Percentiles rank a stretch among this genome's conserved stretches.
Evolutionary conservation across 2,113 vertebrate genomes (phyloP).

Genomic region (Pseudorectes ferrugineus): DNA sequence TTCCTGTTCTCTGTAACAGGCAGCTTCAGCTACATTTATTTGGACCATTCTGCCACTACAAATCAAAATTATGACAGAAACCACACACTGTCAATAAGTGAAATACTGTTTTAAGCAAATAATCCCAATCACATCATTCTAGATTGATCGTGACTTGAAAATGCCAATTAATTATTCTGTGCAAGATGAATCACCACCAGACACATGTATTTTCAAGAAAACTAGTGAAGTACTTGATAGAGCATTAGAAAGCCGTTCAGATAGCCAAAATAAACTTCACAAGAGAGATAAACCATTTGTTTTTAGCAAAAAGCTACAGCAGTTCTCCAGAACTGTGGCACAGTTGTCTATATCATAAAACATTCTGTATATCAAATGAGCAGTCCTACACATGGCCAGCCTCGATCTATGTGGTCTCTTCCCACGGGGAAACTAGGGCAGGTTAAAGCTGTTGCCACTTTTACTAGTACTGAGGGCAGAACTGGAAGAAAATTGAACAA

Average conservation of each 20-base stretch:
- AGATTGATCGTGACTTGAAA: slow-evolving; percentile 51
- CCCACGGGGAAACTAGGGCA: background rate
- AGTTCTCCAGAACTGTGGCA: background rate
- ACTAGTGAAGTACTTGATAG: background rate
- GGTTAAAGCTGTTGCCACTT: background rate
- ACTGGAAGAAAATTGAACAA: background rate
- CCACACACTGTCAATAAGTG: background rate
- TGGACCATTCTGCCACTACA: background rate
- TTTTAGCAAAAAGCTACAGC: background rate
- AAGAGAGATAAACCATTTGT: background rate
- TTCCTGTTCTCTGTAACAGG: background rate
- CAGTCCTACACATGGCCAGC: background rate
- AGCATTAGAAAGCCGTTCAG: background rate
- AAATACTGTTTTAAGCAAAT: slow-evolving; percentile 48
- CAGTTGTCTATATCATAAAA: background rate
- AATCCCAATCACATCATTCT: slow-evolving; percentile 29
- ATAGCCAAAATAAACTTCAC: background rate
- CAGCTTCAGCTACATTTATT: background rate
- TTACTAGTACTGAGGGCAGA: background rate
- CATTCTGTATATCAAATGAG: background rate
- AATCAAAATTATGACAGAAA: slow-evolving; percentile 33
- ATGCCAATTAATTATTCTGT: slow-evolving; percentile 48
- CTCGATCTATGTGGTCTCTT: accelerated
- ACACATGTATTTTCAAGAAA: slow-evolving; percentile 23
- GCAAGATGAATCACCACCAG: background rate